These are phyloP conservation scores for Xiphorhynchus elegans DNA, from an alignment of 2,113 vertebrate species.

Conservation along the genomic window DNA sequence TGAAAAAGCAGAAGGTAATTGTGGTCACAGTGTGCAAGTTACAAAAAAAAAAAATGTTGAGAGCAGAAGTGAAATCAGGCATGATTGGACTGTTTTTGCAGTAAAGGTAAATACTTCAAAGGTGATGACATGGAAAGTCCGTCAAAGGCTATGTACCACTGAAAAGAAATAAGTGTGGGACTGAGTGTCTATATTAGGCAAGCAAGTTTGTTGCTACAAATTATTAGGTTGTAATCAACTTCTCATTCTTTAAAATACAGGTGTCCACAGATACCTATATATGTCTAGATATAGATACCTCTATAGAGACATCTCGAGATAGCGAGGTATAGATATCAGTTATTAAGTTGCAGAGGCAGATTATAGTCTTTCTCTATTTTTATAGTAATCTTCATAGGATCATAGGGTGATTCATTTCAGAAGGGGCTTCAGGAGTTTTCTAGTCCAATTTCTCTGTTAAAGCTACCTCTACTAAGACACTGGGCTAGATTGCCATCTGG, in stretches of 20 bases:
- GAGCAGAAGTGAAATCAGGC: background rate
- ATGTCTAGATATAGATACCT: background rate
- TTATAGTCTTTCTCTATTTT: background rate
- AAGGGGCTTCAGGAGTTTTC: background rate
- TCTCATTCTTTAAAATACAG: background rate
- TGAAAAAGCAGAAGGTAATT: background rate
- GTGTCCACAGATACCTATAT: background rate
- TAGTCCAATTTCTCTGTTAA: background rate
- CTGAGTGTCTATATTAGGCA: background rate
- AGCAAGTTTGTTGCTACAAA: background rate
- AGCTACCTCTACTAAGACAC: background rate
- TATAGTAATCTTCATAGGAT: background rate
- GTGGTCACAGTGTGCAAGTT: background rate
- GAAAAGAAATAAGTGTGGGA: background rate
- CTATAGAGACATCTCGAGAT: background rate
- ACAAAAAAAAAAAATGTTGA: fast-evolving
- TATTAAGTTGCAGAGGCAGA: background rate
- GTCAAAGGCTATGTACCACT: background rate
- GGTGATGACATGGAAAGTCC: background rate
- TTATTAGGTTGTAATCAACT: background rate
- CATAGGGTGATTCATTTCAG: background rate
- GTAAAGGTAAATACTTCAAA: background rate
- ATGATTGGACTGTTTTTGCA: background rate
- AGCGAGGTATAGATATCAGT: background rate
- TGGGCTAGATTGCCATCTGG: background rate